These are phyloP conservation scores for Hermodice carunculata DNA, from an alignment of 2,888 invertebrate genomes.

Conservation along the genomic window DNA sequence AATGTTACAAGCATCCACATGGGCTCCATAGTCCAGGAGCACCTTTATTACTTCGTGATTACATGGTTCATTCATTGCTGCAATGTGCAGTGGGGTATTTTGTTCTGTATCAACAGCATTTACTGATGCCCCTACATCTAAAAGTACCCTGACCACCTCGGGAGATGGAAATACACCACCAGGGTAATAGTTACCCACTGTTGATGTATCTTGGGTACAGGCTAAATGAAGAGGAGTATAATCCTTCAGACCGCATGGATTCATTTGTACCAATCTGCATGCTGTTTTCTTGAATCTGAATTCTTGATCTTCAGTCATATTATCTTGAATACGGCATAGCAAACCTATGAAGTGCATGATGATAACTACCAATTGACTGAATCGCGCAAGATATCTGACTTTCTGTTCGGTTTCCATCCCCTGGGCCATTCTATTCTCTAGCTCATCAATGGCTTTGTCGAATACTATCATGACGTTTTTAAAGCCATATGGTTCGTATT, in stretches of 20 bases:
- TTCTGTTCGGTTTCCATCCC: conserved; percentile 32
- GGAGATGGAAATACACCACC: conserved; percentile 81
- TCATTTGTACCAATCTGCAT: conserved; percentile 82
- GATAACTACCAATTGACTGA: conserved; percentile 88
- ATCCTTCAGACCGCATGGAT: conserved; percentile 72
- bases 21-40: conserved; percentile 85
- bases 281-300: conserved; percentile 78
- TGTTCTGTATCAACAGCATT: conserved; percentile 85
- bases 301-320: conserved; percentile 59
- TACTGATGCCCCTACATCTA: conserved; percentile 84
- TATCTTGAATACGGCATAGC: conserved; percentile 65
- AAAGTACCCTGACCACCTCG: conserved; percentile 78
- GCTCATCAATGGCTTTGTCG: conserved; percentile 79
- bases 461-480: conserved; percentile 87
- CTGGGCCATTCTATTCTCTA: conserved; percentile 70
- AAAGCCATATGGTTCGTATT: conserved; percentile 81
- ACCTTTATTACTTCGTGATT: conserved; percentile 80
- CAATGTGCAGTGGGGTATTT: conserved; percentile 90
- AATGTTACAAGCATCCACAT: conserved; percentile 78
- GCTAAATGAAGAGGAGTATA: conserved; percentile 79
- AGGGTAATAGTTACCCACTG: conserved; percentile 78
- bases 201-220: conserved; percentile 82
- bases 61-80: conserved; percentile 81
- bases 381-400: conserved; percentile 79
- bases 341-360: conserved; percentile 77